A percentile compares a stretch with the other conserved stretches of the same genome.
Evolutionary conservation across 2,797 vertebrate genomes (phyloP).

Genomic region (Xenopus petersii): DNA sequence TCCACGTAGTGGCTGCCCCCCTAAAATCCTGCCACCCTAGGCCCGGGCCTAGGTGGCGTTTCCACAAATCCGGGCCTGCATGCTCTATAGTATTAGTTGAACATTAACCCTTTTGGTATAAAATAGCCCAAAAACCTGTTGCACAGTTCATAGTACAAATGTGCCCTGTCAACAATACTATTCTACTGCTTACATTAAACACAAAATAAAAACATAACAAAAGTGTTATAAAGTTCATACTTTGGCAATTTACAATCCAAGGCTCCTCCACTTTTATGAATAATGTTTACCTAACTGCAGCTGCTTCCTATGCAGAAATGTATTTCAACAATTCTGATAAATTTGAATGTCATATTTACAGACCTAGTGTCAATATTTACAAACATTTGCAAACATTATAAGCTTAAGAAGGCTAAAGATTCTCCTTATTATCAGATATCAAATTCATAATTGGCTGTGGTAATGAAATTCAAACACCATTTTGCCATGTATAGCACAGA

Average conservation of each 20-base stretch:
- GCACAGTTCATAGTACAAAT: no score
- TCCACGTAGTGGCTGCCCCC: no score
- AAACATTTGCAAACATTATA: constrained; percentile 25
- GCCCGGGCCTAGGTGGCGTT: no score
- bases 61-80: no score
- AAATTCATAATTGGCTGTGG: background rate
- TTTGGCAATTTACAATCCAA: background rate
- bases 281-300: constrained; percentile 37
- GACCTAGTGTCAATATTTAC: constrained; percentile 28
- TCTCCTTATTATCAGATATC: constrained; percentile 1
- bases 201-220: no score
- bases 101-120: no score
- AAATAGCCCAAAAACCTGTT: no score
- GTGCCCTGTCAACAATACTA: no score
- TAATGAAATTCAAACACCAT: constrained; percentile 1
- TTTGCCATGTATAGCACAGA: background rate
- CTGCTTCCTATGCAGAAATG: constrained; percentile 31
- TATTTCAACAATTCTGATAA: constrained; percentile 13
- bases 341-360: constrained; percentile 36
- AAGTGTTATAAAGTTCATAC: no score
- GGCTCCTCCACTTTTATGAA: constrained; percentile 12
- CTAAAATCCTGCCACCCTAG: no score
- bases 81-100: no score
- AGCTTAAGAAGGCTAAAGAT: constrained; percentile 5
- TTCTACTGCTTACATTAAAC: no score